phyloP scores from a whole-genome alignment of 2,113 vertebrate species.

The Antechinus flavipes region DNA sequence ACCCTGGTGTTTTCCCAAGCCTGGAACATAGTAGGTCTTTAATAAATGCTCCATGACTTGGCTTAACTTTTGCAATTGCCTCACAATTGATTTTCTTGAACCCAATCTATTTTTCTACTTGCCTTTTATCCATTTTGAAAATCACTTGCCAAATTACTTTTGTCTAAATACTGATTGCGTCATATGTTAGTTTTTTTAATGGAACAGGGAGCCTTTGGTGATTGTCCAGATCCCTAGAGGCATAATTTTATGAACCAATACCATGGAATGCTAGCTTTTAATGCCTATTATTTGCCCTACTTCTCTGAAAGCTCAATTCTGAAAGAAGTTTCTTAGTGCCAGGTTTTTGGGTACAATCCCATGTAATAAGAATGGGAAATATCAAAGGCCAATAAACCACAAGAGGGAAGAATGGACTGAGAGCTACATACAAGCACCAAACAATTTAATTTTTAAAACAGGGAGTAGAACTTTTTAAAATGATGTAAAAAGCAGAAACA shows the following conservation, averaged over 20 bases:
- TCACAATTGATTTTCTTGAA: neutral
- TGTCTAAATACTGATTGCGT: neutral
- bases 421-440: neutral
- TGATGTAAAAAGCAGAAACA: neutral
- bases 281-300: neutral
- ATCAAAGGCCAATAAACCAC: neutral
- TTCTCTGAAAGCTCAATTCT: neutral
- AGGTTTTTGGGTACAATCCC: neutral
- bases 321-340: neutral
- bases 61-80: neutral
- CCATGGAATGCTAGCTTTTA: neutral
- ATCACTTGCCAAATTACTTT: neutral
- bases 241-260: neutral
- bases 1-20: neutral
- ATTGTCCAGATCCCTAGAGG: neutral
- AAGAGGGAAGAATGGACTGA: neutral
- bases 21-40: neutral
- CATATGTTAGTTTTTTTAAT: neutral
- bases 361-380: neutral
- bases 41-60: neutral
- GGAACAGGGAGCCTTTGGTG: neutral
- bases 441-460: neutral
- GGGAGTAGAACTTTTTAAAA: neutral
- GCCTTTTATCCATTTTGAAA: neutral
- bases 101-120: neutral